Conservation (phyloP, 2,888 invertebrate species). For the Gastracanthus pulcherrimus region DNA sequence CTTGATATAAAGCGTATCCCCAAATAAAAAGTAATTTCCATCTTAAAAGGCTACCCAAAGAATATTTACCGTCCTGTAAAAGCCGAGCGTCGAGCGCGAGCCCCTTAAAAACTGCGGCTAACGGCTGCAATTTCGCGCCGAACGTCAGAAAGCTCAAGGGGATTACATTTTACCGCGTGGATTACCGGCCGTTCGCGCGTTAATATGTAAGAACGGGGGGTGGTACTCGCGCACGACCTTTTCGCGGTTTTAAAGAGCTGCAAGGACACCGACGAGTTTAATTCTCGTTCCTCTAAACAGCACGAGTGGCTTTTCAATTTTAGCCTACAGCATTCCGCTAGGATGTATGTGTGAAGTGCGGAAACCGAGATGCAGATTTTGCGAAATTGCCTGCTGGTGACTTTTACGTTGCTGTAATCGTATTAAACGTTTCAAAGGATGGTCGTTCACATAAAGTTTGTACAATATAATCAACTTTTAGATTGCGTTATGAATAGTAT, state of each 20-base stretch:
- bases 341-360: neutral
- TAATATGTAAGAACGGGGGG: constrained; percentile 5
- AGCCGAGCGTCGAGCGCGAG: neutral
- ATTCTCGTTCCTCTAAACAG: constrained; percentile 15
- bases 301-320: constrained; percentile 18
- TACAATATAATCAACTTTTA: too few species aligned
- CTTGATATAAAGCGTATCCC: neutral
- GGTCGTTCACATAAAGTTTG: too few species aligned
- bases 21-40: neutral
- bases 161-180: constrained; percentile 21
- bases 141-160: neutral
- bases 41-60: neutral
- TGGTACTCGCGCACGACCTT: neutral
- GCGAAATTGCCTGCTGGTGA: neutral
- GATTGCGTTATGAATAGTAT: too few species aligned
- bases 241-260: neutral
- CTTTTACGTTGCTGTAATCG: neutral
- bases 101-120: neutral
- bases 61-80: neutral
- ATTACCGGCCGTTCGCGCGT: constrained; percentile 1
- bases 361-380: neutral
- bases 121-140: neutral
- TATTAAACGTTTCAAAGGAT: neutral
- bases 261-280: neutral
- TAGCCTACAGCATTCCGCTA: neutral